Evolutionary conservation across 2,888 invertebrate species (phyloP), one percentile per base, ranked within the genome.

Genomic region (Drosophila mimica): DNA sequence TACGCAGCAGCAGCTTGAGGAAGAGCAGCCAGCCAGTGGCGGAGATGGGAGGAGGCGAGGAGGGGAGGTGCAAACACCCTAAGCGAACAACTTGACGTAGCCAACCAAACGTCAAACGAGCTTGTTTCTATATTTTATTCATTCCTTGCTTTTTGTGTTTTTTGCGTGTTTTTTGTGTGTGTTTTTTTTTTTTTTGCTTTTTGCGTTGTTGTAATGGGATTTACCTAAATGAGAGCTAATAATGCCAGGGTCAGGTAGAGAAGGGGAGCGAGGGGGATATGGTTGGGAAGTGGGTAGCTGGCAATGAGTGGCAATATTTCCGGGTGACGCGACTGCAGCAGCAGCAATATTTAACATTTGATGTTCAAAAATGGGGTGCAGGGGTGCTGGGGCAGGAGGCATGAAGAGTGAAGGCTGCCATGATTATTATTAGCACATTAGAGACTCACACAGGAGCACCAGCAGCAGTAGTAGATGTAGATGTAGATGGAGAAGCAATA

Each of bases 341-440:
- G 33, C 58, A 57, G 48, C 59, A 75, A 78, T 85, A 86, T 86
- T 83, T 86, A 79, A 74, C 82, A 88, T 90, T 90, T 88, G 87
- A 86, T 86, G 89, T 90, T 58, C 36, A 31, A 43, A 34, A 34
- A 9, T 33, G 6, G 34, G 13, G 31, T n/a, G 17, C 7, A n/a
- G 20, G 17, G 17, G 20, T 17, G 53, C 15, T 4, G 20, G 15
- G 13, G 34, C 15, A 25, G 56, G 20, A 46, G 56, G 38, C 20
- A 11, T 2, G 15, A 38, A 11, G 46, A 57, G 53, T 43, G 38
- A 59, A 49, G 77, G 49, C 86, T 75, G 89, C 89, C 87, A 88
- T 86, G 87, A 88, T 90, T 88, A 88, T 88, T 88, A 87, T 87
- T 87, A 88, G 86, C 86, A 88, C 86, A 87, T 90, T 90, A 88